Conservation (phyloP, 2,797 vertebrate species). For the Pseudotriccus pelzelni region DNA sequence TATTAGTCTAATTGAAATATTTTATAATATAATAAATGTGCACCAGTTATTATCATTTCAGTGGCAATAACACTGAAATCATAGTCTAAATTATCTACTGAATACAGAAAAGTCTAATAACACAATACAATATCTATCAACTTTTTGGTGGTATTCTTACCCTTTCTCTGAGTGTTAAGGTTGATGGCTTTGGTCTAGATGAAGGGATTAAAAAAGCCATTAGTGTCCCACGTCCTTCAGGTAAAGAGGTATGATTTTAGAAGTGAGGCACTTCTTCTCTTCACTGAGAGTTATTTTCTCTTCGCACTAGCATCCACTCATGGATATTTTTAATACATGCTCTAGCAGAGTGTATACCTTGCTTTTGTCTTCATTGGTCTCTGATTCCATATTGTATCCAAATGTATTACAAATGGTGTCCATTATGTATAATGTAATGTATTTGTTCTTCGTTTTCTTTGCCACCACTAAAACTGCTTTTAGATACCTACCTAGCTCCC, state of each 20-base stretch:
- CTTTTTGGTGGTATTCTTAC: neutral
- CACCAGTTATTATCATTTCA: neutral
- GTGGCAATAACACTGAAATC: neutral
- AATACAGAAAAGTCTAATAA: neutral
- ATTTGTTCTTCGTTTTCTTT: neutral
- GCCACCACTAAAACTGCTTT: neutral
- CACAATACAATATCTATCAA: neutral
- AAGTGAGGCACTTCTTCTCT: neutral
- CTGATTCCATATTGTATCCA: neutral
- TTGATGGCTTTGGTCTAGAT: neutral
- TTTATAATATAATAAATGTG: neutral
- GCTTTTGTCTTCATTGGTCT: neutral
- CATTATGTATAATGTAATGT: neutral
- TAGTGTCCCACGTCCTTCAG: neutral
- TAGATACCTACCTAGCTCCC: neutral
- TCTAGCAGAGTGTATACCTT: neutral
- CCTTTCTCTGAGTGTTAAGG: neutral
- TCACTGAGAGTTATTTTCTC: neutral
- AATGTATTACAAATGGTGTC: neutral
- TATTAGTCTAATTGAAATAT: neutral
- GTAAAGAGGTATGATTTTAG: neutral
- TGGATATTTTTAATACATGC: neutral
- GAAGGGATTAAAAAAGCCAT: neutral
- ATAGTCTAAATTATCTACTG: neutral
- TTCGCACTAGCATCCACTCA: neutral